Base-by-base conservation (phyloP, 2,888 invertebrate species). In the Epinotia bilunana region DNA sequence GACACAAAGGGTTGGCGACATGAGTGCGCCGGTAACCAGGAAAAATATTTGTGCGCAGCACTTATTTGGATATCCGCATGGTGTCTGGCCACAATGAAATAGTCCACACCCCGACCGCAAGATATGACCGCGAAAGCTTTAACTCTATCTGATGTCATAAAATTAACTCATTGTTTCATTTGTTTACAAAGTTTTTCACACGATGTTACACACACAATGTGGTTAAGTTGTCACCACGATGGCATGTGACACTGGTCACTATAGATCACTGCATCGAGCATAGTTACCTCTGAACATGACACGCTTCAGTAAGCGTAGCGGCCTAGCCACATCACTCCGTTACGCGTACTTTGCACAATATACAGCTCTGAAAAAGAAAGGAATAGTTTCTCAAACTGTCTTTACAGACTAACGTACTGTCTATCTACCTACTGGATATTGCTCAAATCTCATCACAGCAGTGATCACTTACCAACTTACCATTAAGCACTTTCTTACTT, bases 181-280 rank as follows among this genome's bases (percentile, higher is more conserved):
- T 18, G 57, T 57, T 49, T 23, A 53, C 16, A 68, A 68, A 68
- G 68, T 16, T 68, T 18, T 33, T 68, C 39, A 43, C 39, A 68
- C 20, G 20, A 58, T 57, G 16, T 43, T 33, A 43, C 16, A 57
- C 20, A 65, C 53, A 23, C 23, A 9, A 60, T 49, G 46, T 49
- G 13, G 20, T 64, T 57, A 20, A 23, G 18, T 23, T 63, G 57
- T 39, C 49, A 53, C 49, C 67, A 18, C 61, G 16, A 18, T 20
- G 63, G 46, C 70, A 71, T 53, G 70, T 60, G 74, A 60, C 64
- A 71, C 57, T 72, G 57, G 55, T 72, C 57, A 72, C 11, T 58
- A 61, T 62, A 67, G 28, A 68, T 61, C 68, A 62, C 16, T 39
- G 20, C 13, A 63, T 68, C 57, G 39, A 49, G 7, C 67, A 68